These are phyloP conservation scores for Deilephila elpenor DNA, from an alignment of 2,888 invertebrate species.

Conservation along the genomic window DNA sequence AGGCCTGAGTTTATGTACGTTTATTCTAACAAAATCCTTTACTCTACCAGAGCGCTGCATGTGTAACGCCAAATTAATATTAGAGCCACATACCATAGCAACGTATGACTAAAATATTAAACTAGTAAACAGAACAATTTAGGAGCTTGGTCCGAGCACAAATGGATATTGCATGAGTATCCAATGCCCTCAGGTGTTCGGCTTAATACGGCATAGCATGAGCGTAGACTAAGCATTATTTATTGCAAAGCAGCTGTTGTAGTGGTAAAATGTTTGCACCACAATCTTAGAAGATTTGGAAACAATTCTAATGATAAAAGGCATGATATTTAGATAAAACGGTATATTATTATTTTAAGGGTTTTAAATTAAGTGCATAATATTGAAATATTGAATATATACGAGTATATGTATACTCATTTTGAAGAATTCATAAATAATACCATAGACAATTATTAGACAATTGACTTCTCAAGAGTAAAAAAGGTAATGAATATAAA, in stretches of 20 bases:
- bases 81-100: not conserved
- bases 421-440: too few relatives aligned
- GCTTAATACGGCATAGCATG: not conserved
- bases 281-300: too few relatives aligned
- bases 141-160: not conserved
- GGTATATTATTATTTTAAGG: too few relatives aligned
- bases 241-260: not conserved
- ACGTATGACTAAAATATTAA: not conserved
- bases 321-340: too few relatives aligned
- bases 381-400: too few relatives aligned
- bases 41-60: not conserved
- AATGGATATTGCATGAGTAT: not conserved
- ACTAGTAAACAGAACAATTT: not conserved
- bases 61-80: not conserved
- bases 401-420: too few relatives aligned
- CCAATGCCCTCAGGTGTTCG: conserved; percentile 1
- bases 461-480: too few relatives aligned
- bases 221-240: conserved; percentile 1
- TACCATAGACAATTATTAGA: too few relatives aligned
- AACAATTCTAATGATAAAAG: too few relatives aligned
- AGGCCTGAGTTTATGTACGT: too few relatives aligned
- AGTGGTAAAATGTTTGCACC: not conserved
- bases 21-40: not conserved
- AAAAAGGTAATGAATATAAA: too few relatives aligned
- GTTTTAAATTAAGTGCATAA: too few relatives aligned